These are phyloP conservation scores for Elgaria multicarinata DNA, from an alignment of 2,113 vertebrate genomes.

Conservation along the genomic window DNA sequence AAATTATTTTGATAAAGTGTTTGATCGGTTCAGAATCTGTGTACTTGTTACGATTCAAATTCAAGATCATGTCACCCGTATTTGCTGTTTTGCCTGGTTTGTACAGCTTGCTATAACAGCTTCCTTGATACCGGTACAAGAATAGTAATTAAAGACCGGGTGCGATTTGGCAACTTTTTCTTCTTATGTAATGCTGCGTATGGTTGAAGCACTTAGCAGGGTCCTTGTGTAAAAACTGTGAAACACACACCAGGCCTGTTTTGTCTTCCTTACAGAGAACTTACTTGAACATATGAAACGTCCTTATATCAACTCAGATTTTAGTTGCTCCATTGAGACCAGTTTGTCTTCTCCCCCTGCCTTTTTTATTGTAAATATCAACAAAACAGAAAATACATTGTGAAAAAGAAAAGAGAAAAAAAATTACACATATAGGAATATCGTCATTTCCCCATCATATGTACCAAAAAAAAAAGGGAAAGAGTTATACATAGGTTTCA, in stretches of 20 bases:
- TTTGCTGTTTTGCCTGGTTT: constrained; percentile 64
- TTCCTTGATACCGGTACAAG: constrained; percentile 53
- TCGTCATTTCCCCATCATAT: too few relatives aligned
- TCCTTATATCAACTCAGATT: background rate
- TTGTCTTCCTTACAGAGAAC: background rate
- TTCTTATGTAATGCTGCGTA: constrained; percentile 23
- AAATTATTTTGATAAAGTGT: constrained; percentile 76
- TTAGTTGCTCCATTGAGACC: background rate
- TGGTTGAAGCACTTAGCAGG: constrained; percentile 14
- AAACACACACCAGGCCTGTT: background rate
- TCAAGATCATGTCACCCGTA: constrained; percentile 69
- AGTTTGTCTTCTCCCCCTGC: background rate
- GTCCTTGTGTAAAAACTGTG: constrained; percentile 38
- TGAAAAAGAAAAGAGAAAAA: too few relatives aligned
- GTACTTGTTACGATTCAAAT: constrained; percentile 69
- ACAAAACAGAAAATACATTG: too few relatives aligned
- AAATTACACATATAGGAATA: too few relatives aligned
- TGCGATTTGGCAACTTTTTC: constrained; percentile 33
- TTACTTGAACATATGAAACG: constrained; percentile 9
- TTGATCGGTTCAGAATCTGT: constrained; percentile 67
- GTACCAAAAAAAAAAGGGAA: too few relatives aligned
- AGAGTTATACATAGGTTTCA: too few relatives aligned
- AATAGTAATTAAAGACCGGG: constrained; percentile 42
- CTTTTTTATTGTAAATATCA: too few relatives aligned
- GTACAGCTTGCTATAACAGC: constrained; percentile 37